A percentile compares a stretch with the other conserved stretches of the same genome.
phyloP scores from a whole-genome alignment of 2,797 vertebrate species.

The Clamator glandarius region DNA sequence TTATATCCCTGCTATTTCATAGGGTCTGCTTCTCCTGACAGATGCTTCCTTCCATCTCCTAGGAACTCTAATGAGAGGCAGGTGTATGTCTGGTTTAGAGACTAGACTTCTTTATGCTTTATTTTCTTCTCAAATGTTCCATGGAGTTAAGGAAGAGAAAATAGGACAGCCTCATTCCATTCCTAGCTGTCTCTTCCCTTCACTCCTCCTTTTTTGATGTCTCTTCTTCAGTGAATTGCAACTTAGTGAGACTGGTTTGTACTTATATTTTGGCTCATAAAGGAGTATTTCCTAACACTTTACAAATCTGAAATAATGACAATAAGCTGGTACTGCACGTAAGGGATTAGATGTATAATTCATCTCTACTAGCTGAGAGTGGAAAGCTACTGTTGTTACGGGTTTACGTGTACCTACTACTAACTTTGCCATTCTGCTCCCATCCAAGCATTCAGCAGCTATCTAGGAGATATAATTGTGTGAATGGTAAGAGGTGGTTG shows the following conservation, averaged over 20 bases:
- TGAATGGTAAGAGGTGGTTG: neutral
- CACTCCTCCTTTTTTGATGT: fast-evolving
- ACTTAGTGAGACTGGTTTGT: neutral
- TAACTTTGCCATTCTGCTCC: neutral
- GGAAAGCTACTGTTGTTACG: neutral
- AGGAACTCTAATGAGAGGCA: constrained; percentile 46
- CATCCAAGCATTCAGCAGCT: neutral
- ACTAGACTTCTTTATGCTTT: neutral
- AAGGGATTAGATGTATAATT: neutral
- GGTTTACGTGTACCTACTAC: neutral
- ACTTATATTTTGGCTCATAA: neutral
- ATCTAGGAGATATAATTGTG: neutral
- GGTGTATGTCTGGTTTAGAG: constrained; percentile 19
- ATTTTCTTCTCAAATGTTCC: neutral
- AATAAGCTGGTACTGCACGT: neutral
- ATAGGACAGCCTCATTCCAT: neutral
- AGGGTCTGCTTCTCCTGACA: constrained; percentile 27
- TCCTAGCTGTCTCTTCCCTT: neutral
- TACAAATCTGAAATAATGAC: neutral
- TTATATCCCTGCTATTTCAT: neutral
- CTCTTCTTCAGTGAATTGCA: neutral
- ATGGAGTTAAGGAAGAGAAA: neutral
- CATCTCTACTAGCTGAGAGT: fast-evolving
- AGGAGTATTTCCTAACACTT: neutral
- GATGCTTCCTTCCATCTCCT: constrained; percentile 29